A percentile compares a stretch with the other conserved stretches of the same genome.
Evolutionary conservation across 2,113 vertebrate species (phyloP).

Genomic region (Scartelaos histophorus): DNA sequence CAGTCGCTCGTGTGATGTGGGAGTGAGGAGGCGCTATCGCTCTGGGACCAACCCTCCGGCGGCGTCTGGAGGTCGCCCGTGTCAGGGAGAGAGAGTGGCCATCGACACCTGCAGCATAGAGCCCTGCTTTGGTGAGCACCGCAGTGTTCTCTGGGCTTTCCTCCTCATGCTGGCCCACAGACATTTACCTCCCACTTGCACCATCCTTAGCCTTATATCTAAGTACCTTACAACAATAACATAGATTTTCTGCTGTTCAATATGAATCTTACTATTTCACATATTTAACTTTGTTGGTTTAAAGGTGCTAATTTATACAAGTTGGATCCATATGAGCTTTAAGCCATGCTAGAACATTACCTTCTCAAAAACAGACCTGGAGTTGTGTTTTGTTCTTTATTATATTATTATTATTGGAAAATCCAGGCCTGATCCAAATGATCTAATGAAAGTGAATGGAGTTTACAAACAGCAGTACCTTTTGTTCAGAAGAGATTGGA

Average conservation of each 20-base stretch:
- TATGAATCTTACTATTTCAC: not conserved
- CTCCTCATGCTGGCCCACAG: not conserved
- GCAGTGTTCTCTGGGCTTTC: not conserved
- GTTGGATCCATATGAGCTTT: too few species aligned
- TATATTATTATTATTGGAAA: too few species aligned
- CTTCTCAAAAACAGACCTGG: too few species aligned
- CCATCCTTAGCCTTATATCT: not conserved
- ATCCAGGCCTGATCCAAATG: too few species aligned
- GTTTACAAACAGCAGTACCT: too few species aligned
- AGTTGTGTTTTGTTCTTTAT: too few species aligned
- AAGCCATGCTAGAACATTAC: too few species aligned
- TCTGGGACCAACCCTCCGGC: slow-evolving; percentile 74
- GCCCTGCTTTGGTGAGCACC: slow-evolving; percentile 77
- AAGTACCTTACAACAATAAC: not conserved
- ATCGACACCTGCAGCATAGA: slow-evolving; percentile 84
- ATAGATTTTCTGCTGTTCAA: not conserved
- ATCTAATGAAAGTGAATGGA: too few species aligned
- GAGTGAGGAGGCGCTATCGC: slow-evolving; percentile 79
- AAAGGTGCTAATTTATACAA: too few species aligned
- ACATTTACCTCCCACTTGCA: not conserved
- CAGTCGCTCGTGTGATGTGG: slow-evolving; percentile 85
- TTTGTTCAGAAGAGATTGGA: too few species aligned
- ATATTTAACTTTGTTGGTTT: not conserved
- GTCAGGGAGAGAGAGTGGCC: slow-evolving; percentile 77
- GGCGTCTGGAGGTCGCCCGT: slow-evolving; percentile 74